Evolutionary conservation across 2,797 vertebrate species (phyloP).

Genomic region (Odontamblyopus rebecca): DNA sequence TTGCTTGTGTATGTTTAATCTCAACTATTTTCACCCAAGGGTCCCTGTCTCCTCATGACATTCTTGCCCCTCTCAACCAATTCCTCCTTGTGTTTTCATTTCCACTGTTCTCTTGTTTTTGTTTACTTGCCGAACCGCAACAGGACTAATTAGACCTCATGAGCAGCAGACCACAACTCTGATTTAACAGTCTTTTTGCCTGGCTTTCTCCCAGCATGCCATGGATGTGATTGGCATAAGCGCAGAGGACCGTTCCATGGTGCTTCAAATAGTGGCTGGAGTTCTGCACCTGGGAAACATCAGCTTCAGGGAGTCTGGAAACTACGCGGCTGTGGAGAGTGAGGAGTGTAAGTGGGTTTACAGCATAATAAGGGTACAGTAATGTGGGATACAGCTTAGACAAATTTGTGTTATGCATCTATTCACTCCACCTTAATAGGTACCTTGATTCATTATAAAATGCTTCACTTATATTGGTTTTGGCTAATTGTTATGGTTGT

Average conservation of each 20-base stretch:
- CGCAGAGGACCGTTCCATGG: constrained; percentile 83
- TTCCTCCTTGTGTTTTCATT: constrained; percentile 47
- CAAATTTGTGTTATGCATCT: background rate
- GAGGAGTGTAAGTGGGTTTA: constrained; percentile 89
- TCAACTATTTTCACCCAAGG: background rate
- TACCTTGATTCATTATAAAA: background rate
- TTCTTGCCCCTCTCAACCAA: constrained; percentile 25
- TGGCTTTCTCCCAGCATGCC: constrained; percentile 82
- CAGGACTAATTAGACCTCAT: constrained; percentile 62
- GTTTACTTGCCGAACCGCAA: constrained; percentile 61
- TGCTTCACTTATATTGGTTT: background rate
- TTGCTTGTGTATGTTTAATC: constrained; percentile 14
- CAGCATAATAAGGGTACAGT: constrained; percentile 1
- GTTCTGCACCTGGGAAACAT: constrained; percentile 96
- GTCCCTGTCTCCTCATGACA: constrained; percentile 18
- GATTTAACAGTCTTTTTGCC: constrained; percentile 36
- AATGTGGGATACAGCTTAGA: constrained; percentile 4
- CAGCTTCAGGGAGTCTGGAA: constrained; percentile 93
- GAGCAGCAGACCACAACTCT: constrained; percentile 38
- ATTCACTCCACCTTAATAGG: background rate
- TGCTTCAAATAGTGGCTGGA: constrained; percentile 95
- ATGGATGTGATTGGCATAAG: constrained; percentile 97
- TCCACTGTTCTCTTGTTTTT: constrained; percentile 57
- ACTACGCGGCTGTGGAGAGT: constrained; percentile 96
- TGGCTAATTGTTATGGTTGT: background rate